Evolutionary conservation across 2,888 invertebrate species (phyloP).

Genomic region (Microctonus aethiopoides): DNA sequence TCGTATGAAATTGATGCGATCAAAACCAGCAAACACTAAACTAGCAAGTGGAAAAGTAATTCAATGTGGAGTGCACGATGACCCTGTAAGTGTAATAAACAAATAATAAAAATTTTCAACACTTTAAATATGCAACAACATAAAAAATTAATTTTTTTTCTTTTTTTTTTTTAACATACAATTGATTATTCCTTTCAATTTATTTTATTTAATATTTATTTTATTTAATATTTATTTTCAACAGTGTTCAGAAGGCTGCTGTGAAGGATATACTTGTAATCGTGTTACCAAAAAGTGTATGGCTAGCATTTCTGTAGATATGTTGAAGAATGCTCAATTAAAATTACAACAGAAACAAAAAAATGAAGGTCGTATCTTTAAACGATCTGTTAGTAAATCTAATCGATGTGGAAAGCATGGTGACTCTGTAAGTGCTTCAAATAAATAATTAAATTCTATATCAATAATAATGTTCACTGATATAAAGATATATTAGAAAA

Average conservation of each 20-base stretch:
- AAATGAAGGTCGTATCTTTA: no score
- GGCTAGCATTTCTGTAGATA: constrained; percentile 57
- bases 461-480: no score
- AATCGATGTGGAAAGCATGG: not conserved
- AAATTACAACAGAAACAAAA: constrained; percentile 41
- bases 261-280: constrained; percentile 49
- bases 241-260: constrained; percentile 54
- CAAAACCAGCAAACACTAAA: no score
- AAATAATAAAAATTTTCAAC: no score
- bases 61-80: not conserved
- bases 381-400: not conserved
- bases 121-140: no score
- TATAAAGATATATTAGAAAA: not conserved
- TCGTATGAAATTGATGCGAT: not conserved
- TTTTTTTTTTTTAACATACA: not conserved
- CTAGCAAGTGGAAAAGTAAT: no score
- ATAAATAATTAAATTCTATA: no score
- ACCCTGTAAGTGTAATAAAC: constrained; percentile 11
- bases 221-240: constrained; percentile 36
- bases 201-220: no score
- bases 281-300: constrained; percentile 57
- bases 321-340: constrained; percentile 52
- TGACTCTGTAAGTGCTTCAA: not conserved
- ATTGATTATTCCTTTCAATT: not conserved
- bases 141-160: no score